These are phyloP conservation scores for Semibalanus balanoides DNA, from an alignment of 1,140 invertebrate genomes.

Conservation along the genomic window DNA sequence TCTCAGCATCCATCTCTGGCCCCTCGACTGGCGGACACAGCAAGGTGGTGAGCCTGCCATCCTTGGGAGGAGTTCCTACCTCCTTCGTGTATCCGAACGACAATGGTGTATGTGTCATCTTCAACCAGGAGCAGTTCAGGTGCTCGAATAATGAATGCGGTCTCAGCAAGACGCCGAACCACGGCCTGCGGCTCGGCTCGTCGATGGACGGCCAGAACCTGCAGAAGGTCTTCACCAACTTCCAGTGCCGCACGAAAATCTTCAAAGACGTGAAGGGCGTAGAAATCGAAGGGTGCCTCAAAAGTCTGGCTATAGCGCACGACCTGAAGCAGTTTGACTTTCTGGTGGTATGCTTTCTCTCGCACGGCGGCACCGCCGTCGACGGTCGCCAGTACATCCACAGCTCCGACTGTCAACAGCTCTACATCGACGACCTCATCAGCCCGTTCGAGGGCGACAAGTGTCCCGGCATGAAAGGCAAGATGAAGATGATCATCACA, in stretches of 20 bases:
- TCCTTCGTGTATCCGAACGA: not conserved
- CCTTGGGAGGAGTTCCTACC: not conserved
- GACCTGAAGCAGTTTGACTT: not conserved
- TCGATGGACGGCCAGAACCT: not conserved
- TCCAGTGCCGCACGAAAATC: not conserved
- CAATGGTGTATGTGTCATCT: not conserved
- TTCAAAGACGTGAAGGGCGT: not conserved
- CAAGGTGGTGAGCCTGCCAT: not conserved
- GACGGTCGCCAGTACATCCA: not conserved
- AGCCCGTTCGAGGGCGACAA: not conserved
- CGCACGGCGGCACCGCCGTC: not conserved
- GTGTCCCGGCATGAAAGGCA: not conserved
- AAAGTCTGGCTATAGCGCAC: not conserved
- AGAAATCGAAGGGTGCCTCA: not conserved
- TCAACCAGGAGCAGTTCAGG: not conserved
- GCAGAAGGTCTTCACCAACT: not conserved
- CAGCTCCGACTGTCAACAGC: not conserved
- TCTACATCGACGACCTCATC: not conserved
- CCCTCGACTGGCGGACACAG: not conserved
- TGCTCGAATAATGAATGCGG: not conserved
- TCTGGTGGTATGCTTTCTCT: not conserved
- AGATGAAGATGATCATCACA: not conserved
- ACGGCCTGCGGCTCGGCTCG: not conserved
- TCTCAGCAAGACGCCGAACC: not conserved
- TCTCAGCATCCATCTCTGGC: no score